Base-by-base conservation (phyloP, 2,797 vertebrate genomes). In the Acanthopagrus latus region DNA sequence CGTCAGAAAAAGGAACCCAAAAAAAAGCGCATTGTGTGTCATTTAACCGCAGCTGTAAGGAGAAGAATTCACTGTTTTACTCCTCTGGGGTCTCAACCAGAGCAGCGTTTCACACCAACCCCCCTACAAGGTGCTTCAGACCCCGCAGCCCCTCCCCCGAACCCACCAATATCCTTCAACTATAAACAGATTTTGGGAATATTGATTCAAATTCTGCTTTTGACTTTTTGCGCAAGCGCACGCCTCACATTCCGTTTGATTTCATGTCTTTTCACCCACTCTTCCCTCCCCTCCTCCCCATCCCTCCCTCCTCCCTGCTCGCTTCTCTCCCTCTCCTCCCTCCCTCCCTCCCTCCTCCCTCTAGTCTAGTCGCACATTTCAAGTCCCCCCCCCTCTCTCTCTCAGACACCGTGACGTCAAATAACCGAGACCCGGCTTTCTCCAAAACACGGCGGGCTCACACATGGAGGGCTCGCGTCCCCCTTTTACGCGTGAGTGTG, bases 321-420 rank as follows among this genome's bases (percentile, higher is more conserved):
- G 72, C 51, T 23, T 33, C 55, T 6, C 50, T 43, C 44, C 44
- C 21, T 48, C 44, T 29, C 51, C 21, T 33, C 57, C n/a, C n/a
- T n/a, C n/a, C n/a, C 38, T 62, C 38, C 57, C 55, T 29, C 60
- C 27, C 20, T 7, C 76, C 58, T 63, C 57, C 80, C 88, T 59
- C 80, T 88, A 58, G 73, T 86, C 91, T 88, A 64, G 89, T 89
- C 88, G 79, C 89, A 90, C 81, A 88, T 86, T 91, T 91, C 86
- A 91, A 89, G 88, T 88, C 88, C 88, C 89, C 87, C 83, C 88
- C 18, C n/a, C n/a, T n/a, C n/a, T n/a, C 25, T 52, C 21, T 91
- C 89, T 88, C 92, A 91, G 84, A 92, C 89, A 85, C 74, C 5
- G 89, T 95, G 94, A 95, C 95, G 95, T 95, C 92, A 94, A 89